Conservation (phyloP, 2,113 vertebrate species). For the Chroicocephalus ridibundus region DNA sequence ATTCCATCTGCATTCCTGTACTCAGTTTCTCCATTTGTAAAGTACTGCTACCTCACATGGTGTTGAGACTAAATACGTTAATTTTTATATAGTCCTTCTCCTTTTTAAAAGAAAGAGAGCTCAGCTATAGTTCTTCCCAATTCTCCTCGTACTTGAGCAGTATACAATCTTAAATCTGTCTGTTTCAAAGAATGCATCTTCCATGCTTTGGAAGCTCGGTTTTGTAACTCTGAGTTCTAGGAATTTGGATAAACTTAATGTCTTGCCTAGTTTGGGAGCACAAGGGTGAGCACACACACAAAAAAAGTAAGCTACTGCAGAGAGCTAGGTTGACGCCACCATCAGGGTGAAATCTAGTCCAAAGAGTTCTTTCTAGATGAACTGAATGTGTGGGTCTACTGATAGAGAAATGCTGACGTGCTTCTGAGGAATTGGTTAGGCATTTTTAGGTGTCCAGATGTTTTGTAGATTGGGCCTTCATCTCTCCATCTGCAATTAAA, state of each 20-base stretch:
- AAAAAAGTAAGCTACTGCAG: background rate
- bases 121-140: background rate
- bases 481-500: background rate
- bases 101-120: background rate
- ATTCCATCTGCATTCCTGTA: background rate
- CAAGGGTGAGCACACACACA: background rate
- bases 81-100: background rate
- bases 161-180: background rate
- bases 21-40: background rate
- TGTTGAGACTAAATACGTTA: background rate
- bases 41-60: background rate
- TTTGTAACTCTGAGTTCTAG: background rate
- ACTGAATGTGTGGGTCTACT: background rate
- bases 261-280: background rate
- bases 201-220: background rate
- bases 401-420: background rate
- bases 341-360: background rate
- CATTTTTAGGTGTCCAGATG: background rate
- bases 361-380: background rate
- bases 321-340: background rate
- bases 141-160: background rate
- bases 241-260: background rate
- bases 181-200: background rate
- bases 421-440: background rate
- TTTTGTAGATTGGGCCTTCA: background rate